Evolutionary conservation across 2,888 invertebrate species (phyloP).

Genomic region (Caenorhabditis sp.): DNA sequence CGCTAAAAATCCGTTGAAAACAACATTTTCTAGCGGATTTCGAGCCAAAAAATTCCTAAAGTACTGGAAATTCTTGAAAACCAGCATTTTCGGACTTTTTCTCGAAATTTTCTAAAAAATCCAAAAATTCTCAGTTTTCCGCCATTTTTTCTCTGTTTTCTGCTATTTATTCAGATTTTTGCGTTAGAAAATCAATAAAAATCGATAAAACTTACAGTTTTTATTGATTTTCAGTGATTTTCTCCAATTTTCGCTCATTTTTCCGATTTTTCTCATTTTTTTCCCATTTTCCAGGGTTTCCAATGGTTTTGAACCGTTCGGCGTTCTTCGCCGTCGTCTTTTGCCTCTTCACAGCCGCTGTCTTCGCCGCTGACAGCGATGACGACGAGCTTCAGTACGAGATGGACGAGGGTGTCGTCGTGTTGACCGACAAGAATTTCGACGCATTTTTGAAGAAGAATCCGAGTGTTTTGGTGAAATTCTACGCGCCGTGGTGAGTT

Average conservation of each 20-base stretch:
- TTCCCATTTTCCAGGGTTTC: slow-evolving; percentile 18
- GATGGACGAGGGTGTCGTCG: slow-evolving; percentile 73
- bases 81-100: no score
- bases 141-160: no score
- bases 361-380: slow-evolving; percentile 17
- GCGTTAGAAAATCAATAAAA: no score
- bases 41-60: no score
- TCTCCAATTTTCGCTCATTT: background rate
- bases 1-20: no score
- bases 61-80: no score
- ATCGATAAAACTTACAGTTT: no score
- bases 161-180: no score
- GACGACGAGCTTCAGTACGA: slow-evolving; percentile 72
- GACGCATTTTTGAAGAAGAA: slow-evolving; percentile 82
- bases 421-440: slow-evolving; percentile 82
- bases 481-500: slow-evolving; percentile 86
- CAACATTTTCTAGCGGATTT: no score
- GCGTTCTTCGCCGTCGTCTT: slow-evolving; percentile 26
- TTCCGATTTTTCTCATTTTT: background rate
- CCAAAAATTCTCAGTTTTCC: no score
- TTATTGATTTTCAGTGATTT: no score
- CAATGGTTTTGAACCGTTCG: slow-evolving; percentile 27
- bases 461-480: slow-evolving; percentile 85
- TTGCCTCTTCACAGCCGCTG: background rate
- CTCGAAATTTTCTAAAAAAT: no score